Evolutionary conservation across 1,140 invertebrate species (phyloP), one percentile per base, ranked within the genome.

Genomic region (Cotesia chilonis): DNA sequence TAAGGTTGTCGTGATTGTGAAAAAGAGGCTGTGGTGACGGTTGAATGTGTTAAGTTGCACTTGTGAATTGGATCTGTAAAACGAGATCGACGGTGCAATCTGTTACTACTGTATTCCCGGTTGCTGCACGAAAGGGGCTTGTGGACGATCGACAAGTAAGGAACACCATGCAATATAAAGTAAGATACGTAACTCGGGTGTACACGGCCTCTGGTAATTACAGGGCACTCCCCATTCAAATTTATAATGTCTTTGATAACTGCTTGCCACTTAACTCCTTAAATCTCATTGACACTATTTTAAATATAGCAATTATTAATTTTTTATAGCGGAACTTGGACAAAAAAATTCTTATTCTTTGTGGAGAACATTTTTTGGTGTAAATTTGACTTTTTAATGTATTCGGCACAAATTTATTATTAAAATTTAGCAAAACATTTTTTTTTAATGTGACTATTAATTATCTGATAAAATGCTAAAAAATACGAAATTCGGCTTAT

Each of bases 221-320:
- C 76, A 74, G 73, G 61, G 70, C 67, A 71, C 37, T 14, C 9
- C 4, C 52, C 60, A 77, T 79, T 71, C 71, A 75, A 80, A 80
- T 80, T 80, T 79, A 78, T 79, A 79, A 77, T 78, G 74, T 79
- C 77, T 71, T 76, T 78, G 75, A 74, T 80, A 80, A 80, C 71
- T 73, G 71, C 75, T 69, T 28, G 17, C 60, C 60, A 17, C 60
- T 28, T 28, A 28, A 28, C 28, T 63, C 60, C 9, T 63, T 37
- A 9, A 63, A 38, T 63, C 60, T 63, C 36, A 59, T 59, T 59
- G 57, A 59, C 57, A 59, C 20, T 55, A 55, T 55, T 55, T 55
- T 55, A 17, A 14, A 14, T 55, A 14, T 55, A 55, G 17, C 54
- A 55, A 55, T 14, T 55, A 14, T 55, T 4, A 5, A 4, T 55